phyloP scores from a whole-genome alignment of 2,113 vertebrate species.

The Rhabdornis inornatus region DNA sequence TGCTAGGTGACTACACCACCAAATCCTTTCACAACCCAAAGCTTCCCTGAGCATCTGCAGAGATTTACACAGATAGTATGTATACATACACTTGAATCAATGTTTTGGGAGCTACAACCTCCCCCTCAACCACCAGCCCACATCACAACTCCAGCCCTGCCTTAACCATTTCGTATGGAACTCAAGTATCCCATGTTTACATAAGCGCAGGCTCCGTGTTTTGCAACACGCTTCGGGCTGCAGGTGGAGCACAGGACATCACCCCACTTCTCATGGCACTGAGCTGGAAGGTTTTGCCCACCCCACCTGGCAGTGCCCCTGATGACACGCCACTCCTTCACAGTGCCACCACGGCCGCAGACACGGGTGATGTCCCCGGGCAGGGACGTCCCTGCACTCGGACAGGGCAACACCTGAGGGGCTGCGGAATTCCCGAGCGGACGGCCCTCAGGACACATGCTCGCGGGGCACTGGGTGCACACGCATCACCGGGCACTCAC shows the following conservation, averaged over 20 bases:
- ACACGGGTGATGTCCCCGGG: background rate
- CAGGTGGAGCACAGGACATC: background rate
- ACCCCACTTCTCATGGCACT: background rate
- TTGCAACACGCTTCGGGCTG: background rate
- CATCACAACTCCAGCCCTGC: background rate
- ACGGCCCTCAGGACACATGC: background rate
- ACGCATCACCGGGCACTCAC: background rate
- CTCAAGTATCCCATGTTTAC: background rate
- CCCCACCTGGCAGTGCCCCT: background rate
- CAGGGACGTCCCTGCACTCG: background rate
- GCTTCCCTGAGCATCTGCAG: background rate
- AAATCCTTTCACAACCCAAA: background rate
- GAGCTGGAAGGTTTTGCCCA: background rate
- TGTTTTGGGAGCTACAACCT: background rate
- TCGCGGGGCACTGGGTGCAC: rapidly evolving
- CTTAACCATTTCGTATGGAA: background rate
- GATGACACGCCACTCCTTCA: background rate
- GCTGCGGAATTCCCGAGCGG: rapidly evolving
- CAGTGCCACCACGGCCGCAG: background rate
- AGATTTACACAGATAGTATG: background rate
- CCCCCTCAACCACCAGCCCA: background rate
- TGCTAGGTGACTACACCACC: background rate
- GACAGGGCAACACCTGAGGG: background rate
- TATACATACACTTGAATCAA: background rate
- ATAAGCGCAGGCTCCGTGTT: background rate